Evolutionary conservation across 2,888 invertebrate genomes (phyloP).

Genomic region (Alcis repandata): DNA sequence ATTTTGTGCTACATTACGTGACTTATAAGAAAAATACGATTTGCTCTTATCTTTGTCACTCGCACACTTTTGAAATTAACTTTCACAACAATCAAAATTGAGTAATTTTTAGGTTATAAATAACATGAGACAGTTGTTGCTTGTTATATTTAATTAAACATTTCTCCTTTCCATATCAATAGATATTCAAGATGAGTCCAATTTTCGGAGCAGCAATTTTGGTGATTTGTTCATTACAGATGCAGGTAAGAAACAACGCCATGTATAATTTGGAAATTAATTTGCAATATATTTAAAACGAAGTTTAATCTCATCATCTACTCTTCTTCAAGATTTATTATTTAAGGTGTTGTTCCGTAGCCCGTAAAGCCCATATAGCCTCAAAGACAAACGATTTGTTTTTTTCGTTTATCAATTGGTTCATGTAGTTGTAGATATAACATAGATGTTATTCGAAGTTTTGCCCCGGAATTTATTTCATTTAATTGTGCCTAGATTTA

Average conservation of each 20-base stretch:
- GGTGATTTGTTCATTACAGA: constrained; percentile 27
- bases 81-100: constrained; percentile 27
- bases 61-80: constrained; percentile 16
- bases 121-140: not conserved
- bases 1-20: constrained; percentile 13
- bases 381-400: no score
- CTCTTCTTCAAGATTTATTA: not conserved
- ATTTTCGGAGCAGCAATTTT: constrained; percentile 20
- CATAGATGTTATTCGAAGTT: no score
- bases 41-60: constrained; percentile 10
- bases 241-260: constrained; percentile 31
- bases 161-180: not conserved
- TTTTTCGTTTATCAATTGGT: no score
- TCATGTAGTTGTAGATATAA: no score
- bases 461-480: no score
- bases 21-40: not conserved
- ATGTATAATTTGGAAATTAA: not conserved
- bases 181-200: constrained; percentile 23
- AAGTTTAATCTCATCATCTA: no score
- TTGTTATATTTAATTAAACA: not conserved
- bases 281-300: not conserved
- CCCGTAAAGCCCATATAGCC: no score
- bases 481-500: no score
- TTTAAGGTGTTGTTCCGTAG: no score
- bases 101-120: constrained; percentile 23